Base-by-base conservation (phyloP, 2,888 invertebrate species). In the Apamea sordens region DNA sequence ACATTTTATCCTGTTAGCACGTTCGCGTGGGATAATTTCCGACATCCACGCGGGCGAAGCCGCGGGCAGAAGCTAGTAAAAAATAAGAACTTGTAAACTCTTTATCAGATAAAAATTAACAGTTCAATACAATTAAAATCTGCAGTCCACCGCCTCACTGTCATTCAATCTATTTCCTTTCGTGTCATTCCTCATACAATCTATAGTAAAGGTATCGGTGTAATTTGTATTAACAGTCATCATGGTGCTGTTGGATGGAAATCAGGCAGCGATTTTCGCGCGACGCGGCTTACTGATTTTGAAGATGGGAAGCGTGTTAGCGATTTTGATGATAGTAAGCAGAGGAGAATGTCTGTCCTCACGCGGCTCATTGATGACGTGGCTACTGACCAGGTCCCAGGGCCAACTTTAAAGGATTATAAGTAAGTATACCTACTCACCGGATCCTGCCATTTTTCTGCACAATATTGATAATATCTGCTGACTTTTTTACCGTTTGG, bases 361-460 rank as follows among this genome's bases (percentile, higher is more conserved):
- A 86, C 91, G 1, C 91, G 95, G 6, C 86, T 95, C 21, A 93
- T 93, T 21, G 92, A 94, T 4, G 92, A 94, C 3, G 81, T 75
- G 0, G 73, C 81, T 15, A 85, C 86, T 11, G 92, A 92, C 2
- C 18, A n/a, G 7, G 73, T 73, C 4, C 41, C 41, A 2, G 92
- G 89, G 7, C 95, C 95, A 2, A 96, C 94, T 3, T 89, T 96
- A n/a, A 96, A 95, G 82, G 91, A 93, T 72, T 95, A 91, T 84
- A 94, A 82, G 96, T 96, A 88, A 86, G 88, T 82, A 56, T 32
- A 50, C 21, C 0, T 36, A 21, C 28, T 72, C 24, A 63, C 21
- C 0, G 32, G 7, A 41, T 41, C 8, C 24, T 63, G 4, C 28
- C 10, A 28, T 41, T 50, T 24, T 50, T 47, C 32, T 28, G 28